Evolutionary conservation across 2,888 invertebrate species (phyloP), one percentile per base, ranked within the genome.

Genomic region (Machimus atricapillus): DNA sequence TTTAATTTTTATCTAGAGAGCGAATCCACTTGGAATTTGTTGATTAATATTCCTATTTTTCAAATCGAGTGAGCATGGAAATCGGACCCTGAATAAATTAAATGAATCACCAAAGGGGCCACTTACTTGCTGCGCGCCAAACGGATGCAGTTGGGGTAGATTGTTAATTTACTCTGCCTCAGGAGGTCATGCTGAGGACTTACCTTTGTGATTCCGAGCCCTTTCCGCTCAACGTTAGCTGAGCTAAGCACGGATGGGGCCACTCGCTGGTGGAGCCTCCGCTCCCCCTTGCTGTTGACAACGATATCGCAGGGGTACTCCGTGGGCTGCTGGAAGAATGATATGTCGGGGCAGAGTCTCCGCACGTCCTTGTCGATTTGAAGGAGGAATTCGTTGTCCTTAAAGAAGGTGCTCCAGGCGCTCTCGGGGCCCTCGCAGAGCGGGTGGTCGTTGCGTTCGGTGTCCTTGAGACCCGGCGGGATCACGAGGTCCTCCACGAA

Each of bases 341-440:
- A 98, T 91, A 98, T 97, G 92, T 99, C 99, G 14, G 99, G 99
- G 91, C 98, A 98, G 2, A 99, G 93, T 85, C 99, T 94, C 89
- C 98, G 95, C 79, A 98, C 98, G 93, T 99, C 98, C 92, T 99
- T 99, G 92, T 99, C 99, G 90, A 99, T 99, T 94, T 99, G 99
- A 74, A 98, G 93, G 66, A 99, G 93, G 88, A 99, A 98, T 93
- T 99, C 98, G 92, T 99, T 99, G 92, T 99, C 99, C 92, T 97
- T 97, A 93, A 99, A 99, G 92, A 96, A 99, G 3, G 96, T 96
- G 90, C 96, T 96, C 99, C 99, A 99, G 79, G 97, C 96, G 91
- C 98, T 98, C 89, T 97, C 97, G 0, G 99, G 98, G 90, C 97
- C 97, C 89, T 97, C 96, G 92, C 97, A 98, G 85, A 99, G 93